Percentiles rank a stretch among this genome's conserved stretches.
phyloP scores from a whole-genome alignment of 2,113 vertebrate species.

The Microcebus jonahi region DNA sequence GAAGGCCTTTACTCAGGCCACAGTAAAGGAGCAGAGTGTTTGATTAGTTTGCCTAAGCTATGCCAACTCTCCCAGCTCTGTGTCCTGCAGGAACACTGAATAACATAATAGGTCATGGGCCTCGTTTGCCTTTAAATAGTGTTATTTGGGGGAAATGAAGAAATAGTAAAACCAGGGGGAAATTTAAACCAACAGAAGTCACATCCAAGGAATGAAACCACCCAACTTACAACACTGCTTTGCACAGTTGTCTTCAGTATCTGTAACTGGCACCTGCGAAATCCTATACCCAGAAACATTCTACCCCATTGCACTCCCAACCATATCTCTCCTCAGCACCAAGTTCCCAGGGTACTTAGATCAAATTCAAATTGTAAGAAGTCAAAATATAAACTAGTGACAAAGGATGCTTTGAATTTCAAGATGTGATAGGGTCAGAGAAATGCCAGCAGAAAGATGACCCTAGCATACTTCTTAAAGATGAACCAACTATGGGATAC shows the following conservation, averaged over 20 bases:
- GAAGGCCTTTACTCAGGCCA: too few relatives aligned
- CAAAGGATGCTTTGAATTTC: slow-evolving; percentile 37
- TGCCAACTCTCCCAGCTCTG: too few relatives aligned
- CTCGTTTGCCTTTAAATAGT: not conserved
- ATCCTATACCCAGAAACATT: not conserved
- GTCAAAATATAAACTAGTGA: not conserved
- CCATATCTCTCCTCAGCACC: not conserved
- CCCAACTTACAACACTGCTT: not conserved
- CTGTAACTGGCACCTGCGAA: not conserved
- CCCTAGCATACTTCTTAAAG: not conserved
- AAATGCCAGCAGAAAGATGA: not conserved
- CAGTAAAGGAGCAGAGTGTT: too few relatives aligned
- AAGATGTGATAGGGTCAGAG: not conserved
- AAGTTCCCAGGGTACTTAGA: not conserved
- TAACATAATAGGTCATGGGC: not conserved
- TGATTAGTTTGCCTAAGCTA: too few relatives aligned
- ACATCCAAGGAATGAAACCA: not conserved
- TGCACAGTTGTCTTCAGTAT: not conserved
- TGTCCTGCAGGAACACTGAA: too few relatives aligned
- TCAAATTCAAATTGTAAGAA: not conserved
- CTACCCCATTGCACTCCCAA: not conserved
- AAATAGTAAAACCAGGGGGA: not conserved
- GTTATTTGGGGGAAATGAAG: not conserved
- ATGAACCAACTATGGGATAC: not conserved
- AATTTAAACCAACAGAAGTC: not conserved